These are phyloP conservation scores for Eulacestoma nigropectus DNA, from an alignment of 2,113 vertebrate genomes.

Conservation along the genomic window DNA sequence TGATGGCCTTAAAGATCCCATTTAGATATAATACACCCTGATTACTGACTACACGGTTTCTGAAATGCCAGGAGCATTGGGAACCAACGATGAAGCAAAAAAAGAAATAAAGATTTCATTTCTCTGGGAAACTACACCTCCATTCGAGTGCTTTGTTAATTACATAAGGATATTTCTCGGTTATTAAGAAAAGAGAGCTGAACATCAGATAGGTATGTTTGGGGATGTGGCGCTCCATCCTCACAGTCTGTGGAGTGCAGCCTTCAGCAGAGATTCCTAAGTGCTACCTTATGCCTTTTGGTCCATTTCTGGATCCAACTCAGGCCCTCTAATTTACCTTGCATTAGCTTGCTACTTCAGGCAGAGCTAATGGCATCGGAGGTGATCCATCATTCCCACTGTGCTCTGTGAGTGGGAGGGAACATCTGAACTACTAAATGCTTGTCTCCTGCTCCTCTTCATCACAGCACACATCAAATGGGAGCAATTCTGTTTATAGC, in stretches of 20 bases:
- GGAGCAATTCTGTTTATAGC: not conserved
- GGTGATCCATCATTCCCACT: conserved; percentile 11
- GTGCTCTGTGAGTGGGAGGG: not conserved
- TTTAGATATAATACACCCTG: not conserved
- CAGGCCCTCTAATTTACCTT: not conserved
- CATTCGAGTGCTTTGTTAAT: not conserved
- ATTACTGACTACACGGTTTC: not conserved
- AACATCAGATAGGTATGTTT: not conserved
- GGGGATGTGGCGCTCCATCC: not conserved
- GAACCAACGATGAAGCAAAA: accelerated
- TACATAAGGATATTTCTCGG: not conserved
- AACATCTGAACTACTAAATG: not conserved
- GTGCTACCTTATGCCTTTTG: not conserved
- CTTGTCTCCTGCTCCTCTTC: not conserved
- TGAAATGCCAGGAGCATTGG: not conserved
- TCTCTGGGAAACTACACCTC: not conserved
- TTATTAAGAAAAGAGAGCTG: not conserved
- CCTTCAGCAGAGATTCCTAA: not conserved
- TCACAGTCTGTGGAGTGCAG: not conserved
- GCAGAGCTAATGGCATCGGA: not conserved
- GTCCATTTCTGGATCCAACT: not conserved
- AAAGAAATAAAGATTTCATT: not conserved
- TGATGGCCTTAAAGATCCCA: not conserved
- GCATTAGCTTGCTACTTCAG: conserved; percentile 42
- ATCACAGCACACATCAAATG: not conserved